A percentile compares a stretch with the other conserved stretches of the same genome.
phyloP scores from a whole-genome alignment of 2,797 vertebrate genomes.

The Clarias platycephalus region DNA sequence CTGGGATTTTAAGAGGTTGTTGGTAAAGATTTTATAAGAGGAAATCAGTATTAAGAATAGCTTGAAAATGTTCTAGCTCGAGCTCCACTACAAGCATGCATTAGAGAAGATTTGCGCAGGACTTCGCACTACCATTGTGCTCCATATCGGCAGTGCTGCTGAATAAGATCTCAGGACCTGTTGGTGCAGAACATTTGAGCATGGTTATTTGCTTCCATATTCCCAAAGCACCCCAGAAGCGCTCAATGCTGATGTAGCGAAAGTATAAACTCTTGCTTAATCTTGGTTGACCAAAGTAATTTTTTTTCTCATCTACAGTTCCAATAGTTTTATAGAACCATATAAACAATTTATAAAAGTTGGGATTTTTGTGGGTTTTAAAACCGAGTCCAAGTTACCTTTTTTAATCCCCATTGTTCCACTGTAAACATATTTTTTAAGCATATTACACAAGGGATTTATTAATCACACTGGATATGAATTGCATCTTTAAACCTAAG shows the following conservation, averaged over 20 bases:
- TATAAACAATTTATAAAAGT: not conserved
- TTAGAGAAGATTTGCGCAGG: constrained; percentile 11
- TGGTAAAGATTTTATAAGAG: constrained; percentile 11
- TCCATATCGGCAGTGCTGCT: constrained; percentile 54
- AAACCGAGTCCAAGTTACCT: not conserved
- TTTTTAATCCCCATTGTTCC: not conserved
- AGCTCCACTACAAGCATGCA: constrained; percentile 37
- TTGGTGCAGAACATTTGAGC: constrained; percentile 44
- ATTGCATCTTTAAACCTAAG: not conserved
- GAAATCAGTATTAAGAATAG: constrained; percentile 15
- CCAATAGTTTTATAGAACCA: not conserved
- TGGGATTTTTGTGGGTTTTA: not conserved
- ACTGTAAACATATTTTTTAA: not conserved
- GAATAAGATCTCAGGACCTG: constrained; percentile 65
- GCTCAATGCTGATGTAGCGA: not conserved
- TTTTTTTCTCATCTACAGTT: not conserved
- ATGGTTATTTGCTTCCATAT: constrained; percentile 29
- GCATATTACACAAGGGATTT: not conserved
- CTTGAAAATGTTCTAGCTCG: not conserved
- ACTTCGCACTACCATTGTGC: constrained; percentile 63
- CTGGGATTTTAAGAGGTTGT: constrained; percentile 22
- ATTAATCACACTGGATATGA: not conserved
- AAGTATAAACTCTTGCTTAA: not conserved
- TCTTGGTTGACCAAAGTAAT: not conserved
- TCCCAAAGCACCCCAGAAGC: constrained; percentile 17